Evolutionary conservation across 35 echinoderm and acorn worm species (phyloP).

Genomic region (Acanthaster planci): DNA sequence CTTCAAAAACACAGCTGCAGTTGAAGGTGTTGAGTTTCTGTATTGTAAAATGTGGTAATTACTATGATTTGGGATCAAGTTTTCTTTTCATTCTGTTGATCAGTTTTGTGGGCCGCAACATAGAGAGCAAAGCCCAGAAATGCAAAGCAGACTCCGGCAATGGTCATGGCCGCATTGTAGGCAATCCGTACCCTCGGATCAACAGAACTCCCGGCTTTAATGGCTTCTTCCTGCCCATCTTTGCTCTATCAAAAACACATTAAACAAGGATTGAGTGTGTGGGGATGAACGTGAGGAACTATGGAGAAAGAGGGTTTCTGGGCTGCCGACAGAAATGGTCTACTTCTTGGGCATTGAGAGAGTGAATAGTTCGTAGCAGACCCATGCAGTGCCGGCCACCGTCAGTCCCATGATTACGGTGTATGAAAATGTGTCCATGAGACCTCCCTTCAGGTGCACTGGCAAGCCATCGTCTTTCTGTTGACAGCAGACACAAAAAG

Average conservation of each 20-base stretch:
- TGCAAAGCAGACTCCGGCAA: slow-evolving; percentile 19
- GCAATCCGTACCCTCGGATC: background rate
- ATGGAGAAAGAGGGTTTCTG: background rate
- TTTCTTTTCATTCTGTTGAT: background rate
- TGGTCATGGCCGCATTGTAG: slow-evolving; percentile 10
- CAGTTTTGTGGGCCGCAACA: background rate
- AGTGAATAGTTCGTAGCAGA: slow-evolving; percentile 42
- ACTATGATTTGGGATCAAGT: background rate
- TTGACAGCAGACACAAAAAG: slow-evolving; percentile 16
- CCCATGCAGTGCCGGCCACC: slow-evolving; percentile 27
- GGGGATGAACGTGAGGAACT: background rate
- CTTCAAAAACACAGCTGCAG: too few species aligned
- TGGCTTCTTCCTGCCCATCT: background rate
- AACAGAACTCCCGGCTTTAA: background rate
- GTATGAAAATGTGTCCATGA: slow-evolving; percentile 35
- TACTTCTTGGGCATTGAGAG: slow-evolving; percentile 55
- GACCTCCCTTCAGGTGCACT: slow-evolving; percentile 70
- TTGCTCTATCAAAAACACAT: slow-evolving; percentile 9
- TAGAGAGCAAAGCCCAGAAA: slow-evolving; percentile 19
- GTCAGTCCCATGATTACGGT: slow-evolving; percentile 3
- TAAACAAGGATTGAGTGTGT: background rate
- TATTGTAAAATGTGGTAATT: too few species aligned
- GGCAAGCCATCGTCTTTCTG: slow-evolving; percentile 54
- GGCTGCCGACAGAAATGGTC: background rate
- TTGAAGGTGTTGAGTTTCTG: too few species aligned